phyloP scores from a whole-genome alignment of 2,113 vertebrate species.

The Pavo muticus region DNA sequence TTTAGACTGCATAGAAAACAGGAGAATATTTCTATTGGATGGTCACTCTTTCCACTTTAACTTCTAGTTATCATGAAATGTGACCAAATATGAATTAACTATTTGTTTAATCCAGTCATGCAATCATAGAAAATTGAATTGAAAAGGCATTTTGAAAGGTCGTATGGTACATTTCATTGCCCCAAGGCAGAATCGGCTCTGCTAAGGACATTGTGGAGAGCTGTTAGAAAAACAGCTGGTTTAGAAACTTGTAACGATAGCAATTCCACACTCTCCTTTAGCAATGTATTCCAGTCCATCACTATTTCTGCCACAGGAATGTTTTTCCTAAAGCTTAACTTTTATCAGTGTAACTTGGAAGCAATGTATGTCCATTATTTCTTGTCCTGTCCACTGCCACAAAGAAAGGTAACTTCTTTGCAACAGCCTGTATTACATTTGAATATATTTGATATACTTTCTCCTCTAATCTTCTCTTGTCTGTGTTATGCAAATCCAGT shows the following conservation, averaged over 20 bases:
- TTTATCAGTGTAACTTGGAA: conserved; percentile 2
- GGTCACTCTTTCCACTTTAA: not conserved
- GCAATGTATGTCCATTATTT: not conserved
- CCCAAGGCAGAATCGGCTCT: not conserved
- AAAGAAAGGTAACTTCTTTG: not conserved
- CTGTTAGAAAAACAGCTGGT: conserved; percentile 14
- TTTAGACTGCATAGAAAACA: conserved; percentile 18
- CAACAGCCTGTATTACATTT: not conserved
- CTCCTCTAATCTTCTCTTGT: not conserved
- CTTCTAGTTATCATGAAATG: not conserved
- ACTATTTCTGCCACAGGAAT: not conserved
- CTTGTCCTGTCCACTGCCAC: not conserved
- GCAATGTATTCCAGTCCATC: not conserved
- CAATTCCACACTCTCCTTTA: conserved; percentile 16
- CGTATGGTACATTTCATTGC: not conserved
- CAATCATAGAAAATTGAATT: conserved; percentile 17
- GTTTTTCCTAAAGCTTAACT: not conserved
- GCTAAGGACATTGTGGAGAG: not conserved
- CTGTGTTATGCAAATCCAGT: not conserved
- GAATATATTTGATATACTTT: not conserved
- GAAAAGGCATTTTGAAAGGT: conserved; percentile 9
- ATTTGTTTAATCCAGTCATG: conserved; percentile 5
- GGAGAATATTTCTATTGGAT: conserved; percentile 22
- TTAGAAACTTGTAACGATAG: not conserved
- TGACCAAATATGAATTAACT: conserved; percentile 3